Evolutionary conservation across 35 echinoderm and acorn worm genomes (phyloP), one percentile per base, ranked within the genome.

Genomic region (Patiria miniata): DNA sequence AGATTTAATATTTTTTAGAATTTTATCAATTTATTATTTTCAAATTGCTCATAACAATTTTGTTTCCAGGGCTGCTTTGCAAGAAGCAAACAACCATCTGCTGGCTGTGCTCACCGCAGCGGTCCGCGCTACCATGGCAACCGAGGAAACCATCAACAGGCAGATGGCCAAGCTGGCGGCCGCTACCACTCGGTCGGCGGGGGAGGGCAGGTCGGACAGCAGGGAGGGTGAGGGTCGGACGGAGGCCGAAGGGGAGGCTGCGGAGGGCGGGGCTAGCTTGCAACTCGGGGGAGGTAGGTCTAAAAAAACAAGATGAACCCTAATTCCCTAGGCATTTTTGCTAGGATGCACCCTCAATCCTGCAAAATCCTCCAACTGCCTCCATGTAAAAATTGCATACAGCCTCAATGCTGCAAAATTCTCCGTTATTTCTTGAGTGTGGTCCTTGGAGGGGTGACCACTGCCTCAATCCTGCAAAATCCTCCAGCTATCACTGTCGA

Each of bases 91-190:
- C 82, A 87, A 92, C 52, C 92, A 94, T 51, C 86, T 99, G 5
- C 87, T 99, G 4, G 86, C 79, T 40, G 92, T 99, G 2, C 65
- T 99, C 18, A 91, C 89, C 61, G 57, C 89, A 36, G 89, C 90
- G 7, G 90, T 92, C 33, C 93, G 87, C 36, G 82, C 90, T 77
- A 80, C 78, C 58, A 94, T 94, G 68, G 81, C 89, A 54, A 90
- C 90, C 23, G 96, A 99, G 83, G 93, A 99, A 17, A 79, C 86
- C 37, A 99, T 99, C 86, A 99, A 87, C 87, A 88, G 85, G 16
- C 82, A 86, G 18, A 21, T 95, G 38, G 85, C 87, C 38, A 73
- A 69, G 38, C 81, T 87, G 39, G 37, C 78, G 33, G 82, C 83
- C 16, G 55, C 91, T 39, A 58, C 51, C 53, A 84, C 55, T 18